phyloP scores from a whole-genome alignment of 2,797 vertebrate genomes.

The Delichon dasypus region DNA sequence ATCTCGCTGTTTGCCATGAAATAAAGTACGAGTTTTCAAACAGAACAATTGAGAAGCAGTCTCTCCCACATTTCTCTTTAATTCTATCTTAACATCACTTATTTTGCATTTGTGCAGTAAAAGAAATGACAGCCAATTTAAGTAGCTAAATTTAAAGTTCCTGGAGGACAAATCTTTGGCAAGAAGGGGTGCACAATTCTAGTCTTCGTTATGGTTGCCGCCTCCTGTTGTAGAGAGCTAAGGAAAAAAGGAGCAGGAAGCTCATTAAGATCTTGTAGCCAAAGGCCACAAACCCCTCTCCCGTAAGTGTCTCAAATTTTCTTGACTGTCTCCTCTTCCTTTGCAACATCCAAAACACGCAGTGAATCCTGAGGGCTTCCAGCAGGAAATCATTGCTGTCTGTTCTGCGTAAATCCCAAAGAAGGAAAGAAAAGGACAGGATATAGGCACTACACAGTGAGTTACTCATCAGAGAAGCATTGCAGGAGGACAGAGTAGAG shows the following conservation, averaged over 20 bases:
- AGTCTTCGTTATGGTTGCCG: not conserved
- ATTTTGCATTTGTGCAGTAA: slow-evolving; percentile 19
- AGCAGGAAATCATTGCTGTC: slow-evolving; percentile 7
- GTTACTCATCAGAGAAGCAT: not conserved
- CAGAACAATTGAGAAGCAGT: slow-evolving; percentile 33
- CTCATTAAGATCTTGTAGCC: slow-evolving; percentile 11
- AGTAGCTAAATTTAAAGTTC: slow-evolving; percentile 51
- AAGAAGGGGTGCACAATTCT: not conserved
- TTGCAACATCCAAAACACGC: not conserved
- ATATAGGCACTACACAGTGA: accelerated
- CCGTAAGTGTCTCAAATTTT: not conserved
- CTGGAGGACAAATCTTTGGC: slow-evolving; percentile 44
- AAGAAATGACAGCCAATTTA: slow-evolving; percentile 50
- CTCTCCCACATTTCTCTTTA: slow-evolving; percentile 1
- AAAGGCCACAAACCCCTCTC: slow-evolving; percentile 2
- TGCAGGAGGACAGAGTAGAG: not conserved
- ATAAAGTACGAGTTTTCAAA: slow-evolving; percentile 40
- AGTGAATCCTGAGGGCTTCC: slow-evolving; percentile 3
- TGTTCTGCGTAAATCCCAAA: not conserved
- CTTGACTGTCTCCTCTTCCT: not conserved
- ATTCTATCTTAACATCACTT: slow-evolving; percentile 20
- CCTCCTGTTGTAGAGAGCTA: not conserved
- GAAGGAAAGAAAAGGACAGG: not conserved
- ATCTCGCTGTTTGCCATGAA: not conserved
- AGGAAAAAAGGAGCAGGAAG: slow-evolving; percentile 23